Evolutionary conservation across 2,113 vertebrate genomes (phyloP).

Genomic region (Empidonax alnorum): DNA sequence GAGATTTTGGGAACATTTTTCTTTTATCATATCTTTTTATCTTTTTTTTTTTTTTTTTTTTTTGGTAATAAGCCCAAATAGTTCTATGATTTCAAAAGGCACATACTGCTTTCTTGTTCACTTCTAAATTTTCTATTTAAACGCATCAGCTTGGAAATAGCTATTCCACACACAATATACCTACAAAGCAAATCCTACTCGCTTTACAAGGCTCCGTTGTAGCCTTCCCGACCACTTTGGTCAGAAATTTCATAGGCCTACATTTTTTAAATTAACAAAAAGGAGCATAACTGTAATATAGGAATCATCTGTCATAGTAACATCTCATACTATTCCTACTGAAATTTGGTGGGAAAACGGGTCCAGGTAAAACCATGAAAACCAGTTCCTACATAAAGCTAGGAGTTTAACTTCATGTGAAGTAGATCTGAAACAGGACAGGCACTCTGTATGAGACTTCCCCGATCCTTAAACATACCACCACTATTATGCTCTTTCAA

Average conservation of each 20-base stretch:
- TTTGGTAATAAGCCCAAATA: not conserved
- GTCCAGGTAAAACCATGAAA: not conserved
- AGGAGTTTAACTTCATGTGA: not conserved
- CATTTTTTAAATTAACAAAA: not conserved
- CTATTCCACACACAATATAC: not conserved
- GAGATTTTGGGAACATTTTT: not conserved
- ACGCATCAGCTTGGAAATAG: not conserved
- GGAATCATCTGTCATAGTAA: not conserved
- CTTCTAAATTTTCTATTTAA: not conserved
- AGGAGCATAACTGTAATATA: not conserved
- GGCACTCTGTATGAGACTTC: not conserved
- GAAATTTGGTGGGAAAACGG: not conserved
- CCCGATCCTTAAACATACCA: not conserved
- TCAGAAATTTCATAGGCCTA: not conserved
- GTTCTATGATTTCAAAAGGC: not conserved
- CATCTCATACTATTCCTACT: not conserved
- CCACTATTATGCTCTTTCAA: not conserved
- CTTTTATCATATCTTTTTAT: not conserved
- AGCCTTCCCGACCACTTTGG: not conserved
- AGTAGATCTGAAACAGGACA: not conserved
- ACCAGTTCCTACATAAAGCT: not conserved
- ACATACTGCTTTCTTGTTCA: not conserved
- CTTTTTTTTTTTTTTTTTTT: not conserved
- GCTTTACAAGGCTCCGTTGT: not conserved
- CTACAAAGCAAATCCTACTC: not conserved